These are phyloP conservation scores for Actenoides lindsayi DNA, from an alignment of 2,113 vertebrate genomes.

Conservation along the genomic window DNA sequence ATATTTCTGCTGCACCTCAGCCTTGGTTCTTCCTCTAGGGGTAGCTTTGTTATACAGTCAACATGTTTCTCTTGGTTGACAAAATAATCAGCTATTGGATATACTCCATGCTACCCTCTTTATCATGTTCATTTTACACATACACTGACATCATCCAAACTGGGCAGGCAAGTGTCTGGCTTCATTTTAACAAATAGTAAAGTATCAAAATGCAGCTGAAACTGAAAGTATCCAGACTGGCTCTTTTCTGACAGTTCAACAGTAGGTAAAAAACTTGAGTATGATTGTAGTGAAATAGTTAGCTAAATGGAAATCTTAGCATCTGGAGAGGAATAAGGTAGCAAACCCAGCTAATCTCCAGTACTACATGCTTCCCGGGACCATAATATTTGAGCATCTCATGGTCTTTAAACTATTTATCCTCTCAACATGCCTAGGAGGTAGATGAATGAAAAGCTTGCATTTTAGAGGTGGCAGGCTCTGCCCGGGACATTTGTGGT, in stretches of 20 bases:
- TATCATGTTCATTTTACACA: not conserved
- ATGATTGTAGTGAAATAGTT: not conserved
- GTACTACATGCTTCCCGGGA: not conserved
- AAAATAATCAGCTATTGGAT: not conserved
- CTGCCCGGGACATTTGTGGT: not conserved
- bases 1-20: not conserved
- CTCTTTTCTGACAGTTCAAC: not conserved
- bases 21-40: not conserved
- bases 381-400: not conserved
- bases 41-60: not conserved
- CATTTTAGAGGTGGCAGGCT: not conserved
- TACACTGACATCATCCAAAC: not conserved
- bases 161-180: not conserved
- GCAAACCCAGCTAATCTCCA: not conserved
- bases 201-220: conserved; percentile 35
- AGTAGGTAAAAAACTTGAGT: not conserved
- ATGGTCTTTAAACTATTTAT: not conserved
- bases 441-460: not conserved
- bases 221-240: conserved; percentile 15
- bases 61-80: not conserved
- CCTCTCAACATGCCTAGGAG: not conserved
- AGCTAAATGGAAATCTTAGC: not conserved
- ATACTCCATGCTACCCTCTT: not conserved
- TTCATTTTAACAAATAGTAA: conserved; percentile 20
- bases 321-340: not conserved